phyloP scores from a whole-genome alignment of 2,888 invertebrate species.

The Drosophila colorata region DNA sequence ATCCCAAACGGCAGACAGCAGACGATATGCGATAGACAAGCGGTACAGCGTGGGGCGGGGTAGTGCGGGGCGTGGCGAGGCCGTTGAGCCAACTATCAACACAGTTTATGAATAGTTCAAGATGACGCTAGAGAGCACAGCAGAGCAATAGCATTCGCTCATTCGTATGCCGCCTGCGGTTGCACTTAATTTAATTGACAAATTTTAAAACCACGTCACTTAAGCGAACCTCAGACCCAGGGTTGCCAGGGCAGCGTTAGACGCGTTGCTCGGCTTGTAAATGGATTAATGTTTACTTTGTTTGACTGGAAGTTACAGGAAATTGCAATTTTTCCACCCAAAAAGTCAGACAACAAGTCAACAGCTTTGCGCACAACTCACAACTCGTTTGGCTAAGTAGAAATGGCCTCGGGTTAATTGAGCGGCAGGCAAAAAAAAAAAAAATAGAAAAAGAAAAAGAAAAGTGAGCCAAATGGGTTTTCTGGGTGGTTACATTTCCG shows the following conservation, averaged over 20 bases:
- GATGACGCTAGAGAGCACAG: conserved; percentile 9
- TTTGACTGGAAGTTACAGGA: conserved; percentile 73
- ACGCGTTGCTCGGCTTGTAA: conserved; percentile 57
- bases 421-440: conserved; percentile 51
- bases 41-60: background rate
- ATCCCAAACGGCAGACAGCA: conserved; percentile 7
- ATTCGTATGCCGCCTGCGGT: conserved; percentile 83
- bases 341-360: conserved; percentile 80
- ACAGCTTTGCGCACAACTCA: conserved; percentile 59
- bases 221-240: conserved; percentile 47
- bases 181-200: conserved; percentile 85
- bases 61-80: background rate
- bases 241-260: conserved; percentile 32
- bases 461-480: conserved; percentile 19
- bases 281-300: conserved; percentile 83
- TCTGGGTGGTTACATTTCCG: conserved; percentile 54
- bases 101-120: conserved; percentile 79
- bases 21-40: conserved; percentile 11
- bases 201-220: conserved; percentile 82
- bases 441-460: conserved; percentile 4
- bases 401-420: conserved; percentile 79
- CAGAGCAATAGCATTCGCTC: conserved; percentile 49
- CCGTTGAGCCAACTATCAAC: conserved; percentile 68
- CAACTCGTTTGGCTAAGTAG: conserved; percentile 74
- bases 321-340: conserved; percentile 81